Conservation (phyloP, 2,797 vertebrate genomes). For the Acanthornis magna region DNA sequence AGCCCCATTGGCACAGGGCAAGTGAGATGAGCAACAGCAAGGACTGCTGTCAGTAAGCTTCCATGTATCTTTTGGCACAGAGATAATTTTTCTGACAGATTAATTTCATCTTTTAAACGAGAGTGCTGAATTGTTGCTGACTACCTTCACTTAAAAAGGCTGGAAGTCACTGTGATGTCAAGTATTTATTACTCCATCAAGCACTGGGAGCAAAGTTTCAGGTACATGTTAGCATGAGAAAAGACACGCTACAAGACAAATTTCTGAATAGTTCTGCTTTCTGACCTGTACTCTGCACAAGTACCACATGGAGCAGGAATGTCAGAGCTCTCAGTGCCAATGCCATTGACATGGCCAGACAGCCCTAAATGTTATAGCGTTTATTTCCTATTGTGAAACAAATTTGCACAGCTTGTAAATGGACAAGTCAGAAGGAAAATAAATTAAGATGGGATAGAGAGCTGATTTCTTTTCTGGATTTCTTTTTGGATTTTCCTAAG, state of each 20-base stretch:
- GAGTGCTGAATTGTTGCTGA: background rate
- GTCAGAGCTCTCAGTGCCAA: background rate
- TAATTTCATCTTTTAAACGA: slow-evolving; percentile 1
- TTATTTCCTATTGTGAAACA: background rate
- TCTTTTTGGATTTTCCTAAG: background rate
- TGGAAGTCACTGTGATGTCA: background rate
- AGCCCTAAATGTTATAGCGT: background rate
- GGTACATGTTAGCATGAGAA: background rate
- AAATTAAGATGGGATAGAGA: background rate
- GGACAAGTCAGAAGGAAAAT: background rate
- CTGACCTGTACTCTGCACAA: background rate
- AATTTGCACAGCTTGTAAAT: background rate
- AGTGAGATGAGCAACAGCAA: background rate
- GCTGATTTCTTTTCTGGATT: background rate
- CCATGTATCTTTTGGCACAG: background rate
- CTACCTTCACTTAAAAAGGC: background rate
- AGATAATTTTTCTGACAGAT: background rate
- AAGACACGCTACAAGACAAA: background rate
- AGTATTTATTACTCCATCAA: background rate
- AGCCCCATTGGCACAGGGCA: background rate
- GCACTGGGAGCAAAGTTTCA: background rate
- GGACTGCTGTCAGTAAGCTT: background rate
- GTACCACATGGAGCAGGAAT: background rate
- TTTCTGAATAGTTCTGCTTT: background rate
- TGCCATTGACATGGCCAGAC: background rate